phyloP scores from a whole-genome alignment of 2,113 vertebrate species.

The Indicator indicator region DNA sequence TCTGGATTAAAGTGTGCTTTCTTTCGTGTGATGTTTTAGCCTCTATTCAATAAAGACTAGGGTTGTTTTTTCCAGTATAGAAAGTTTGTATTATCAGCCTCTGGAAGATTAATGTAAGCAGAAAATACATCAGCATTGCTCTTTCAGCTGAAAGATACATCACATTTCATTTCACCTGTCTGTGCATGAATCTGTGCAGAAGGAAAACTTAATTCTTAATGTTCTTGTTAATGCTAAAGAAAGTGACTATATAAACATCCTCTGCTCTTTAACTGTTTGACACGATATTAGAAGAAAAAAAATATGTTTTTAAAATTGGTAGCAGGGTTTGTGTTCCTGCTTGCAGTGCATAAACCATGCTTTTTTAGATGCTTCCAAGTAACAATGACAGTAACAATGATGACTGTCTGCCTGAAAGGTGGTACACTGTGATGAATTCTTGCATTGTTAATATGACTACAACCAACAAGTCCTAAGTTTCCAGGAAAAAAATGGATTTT shows the following conservation, averaged over 20 bases:
- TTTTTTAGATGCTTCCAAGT: background rate
- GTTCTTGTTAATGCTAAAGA: background rate
- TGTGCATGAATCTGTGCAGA: background rate
- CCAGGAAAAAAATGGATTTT: background rate
- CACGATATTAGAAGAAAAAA: background rate
- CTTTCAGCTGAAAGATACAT: background rate
- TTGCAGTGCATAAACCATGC: background rate
- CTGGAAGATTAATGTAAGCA: background rate
- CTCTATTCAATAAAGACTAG: background rate
- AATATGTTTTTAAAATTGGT: background rate
- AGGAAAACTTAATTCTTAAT: conserved; percentile 4
- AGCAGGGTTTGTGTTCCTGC: background rate
- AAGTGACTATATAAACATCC: background rate
- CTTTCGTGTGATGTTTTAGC: background rate
- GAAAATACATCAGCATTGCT: background rate
- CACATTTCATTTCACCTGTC: background rate
- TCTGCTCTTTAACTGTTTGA: background rate
- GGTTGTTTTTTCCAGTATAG: background rate
- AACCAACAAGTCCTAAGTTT: background rate
- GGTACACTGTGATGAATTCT: background rate
- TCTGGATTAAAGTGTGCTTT: background rate
- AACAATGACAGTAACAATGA: background rate
- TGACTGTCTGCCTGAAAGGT: background rate
- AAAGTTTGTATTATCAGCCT: background rate
- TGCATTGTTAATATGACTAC: background rate